Conservation (phyloP, 2,113 vertebrate genomes). For the Setophaga coronata region DNA sequence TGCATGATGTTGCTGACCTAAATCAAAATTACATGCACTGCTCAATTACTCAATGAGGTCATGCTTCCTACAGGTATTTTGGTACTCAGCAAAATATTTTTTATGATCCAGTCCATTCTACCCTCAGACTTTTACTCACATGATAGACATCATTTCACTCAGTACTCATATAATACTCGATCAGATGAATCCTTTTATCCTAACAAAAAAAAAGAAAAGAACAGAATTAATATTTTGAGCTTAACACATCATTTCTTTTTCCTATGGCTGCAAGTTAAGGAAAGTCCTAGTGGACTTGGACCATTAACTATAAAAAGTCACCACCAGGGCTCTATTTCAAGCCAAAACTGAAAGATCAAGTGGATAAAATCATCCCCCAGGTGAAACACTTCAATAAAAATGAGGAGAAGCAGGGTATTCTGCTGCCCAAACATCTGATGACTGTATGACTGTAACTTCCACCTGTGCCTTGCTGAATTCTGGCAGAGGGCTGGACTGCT, state of each 20-base stretch:
- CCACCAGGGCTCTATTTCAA: neutral
- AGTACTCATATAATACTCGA: neutral
- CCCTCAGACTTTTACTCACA: neutral
- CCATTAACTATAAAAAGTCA: neutral
- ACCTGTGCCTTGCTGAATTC: constrained; percentile 16
- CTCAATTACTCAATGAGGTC: neutral
- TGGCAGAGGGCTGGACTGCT: neutral
- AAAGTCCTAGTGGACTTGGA: neutral
- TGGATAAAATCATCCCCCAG: neutral
- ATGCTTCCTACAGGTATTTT: neutral
- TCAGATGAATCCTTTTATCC: neutral
- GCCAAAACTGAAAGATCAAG: neutral
- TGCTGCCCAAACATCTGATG: constrained; percentile 1
- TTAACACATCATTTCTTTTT: accelerated
- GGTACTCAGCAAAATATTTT: neutral
- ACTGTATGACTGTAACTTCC: neutral
- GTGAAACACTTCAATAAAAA: constrained; percentile 18
- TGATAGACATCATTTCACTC: neutral
- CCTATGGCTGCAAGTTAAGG: neutral
- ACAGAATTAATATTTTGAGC: neutral
- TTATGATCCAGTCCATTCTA: neutral
- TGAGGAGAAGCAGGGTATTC: neutral
- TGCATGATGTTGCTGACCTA: neutral
- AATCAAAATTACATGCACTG: neutral
- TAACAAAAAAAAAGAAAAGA: neutral